These are phyloP conservation scores for Cantharis nigra DNA, from an alignment of 2,888 invertebrate species.

Conservation along the genomic window DNA sequence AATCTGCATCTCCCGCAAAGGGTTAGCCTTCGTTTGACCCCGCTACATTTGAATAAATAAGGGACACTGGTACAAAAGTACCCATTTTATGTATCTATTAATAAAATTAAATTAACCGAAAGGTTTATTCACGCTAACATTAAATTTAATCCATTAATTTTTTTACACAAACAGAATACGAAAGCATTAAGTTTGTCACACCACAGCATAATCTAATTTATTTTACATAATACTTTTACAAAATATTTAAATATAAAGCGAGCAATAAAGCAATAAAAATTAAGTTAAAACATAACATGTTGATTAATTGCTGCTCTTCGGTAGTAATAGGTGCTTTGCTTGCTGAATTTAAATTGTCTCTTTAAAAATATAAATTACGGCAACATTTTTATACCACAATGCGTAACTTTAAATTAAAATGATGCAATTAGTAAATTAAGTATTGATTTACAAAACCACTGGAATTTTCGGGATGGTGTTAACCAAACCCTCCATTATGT, in stretches of 20 bases:
- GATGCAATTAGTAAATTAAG: not conserved
- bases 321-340: conserved; percentile 8
- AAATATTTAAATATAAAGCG: conserved; percentile 3
- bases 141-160: not conserved
- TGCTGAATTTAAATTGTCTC: conserved; percentile 6
- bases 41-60: not conserved
- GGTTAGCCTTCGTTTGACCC: conserved; percentile 35
- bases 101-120: not conserved
- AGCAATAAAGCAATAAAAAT: not conserved
- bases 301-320: not conserved
- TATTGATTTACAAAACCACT: not conserved
- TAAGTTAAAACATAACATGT: not conserved
- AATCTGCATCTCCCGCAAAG: conserved; percentile 35
- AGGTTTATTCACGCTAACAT: not conserved
- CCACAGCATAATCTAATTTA: not conserved
- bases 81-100: not conserved
- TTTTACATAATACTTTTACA: not conserved
- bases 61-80: not conserved
- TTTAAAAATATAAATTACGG: not conserved
- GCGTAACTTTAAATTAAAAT: not conserved
- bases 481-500: not conserved
- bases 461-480: not conserved
- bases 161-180: not conserved
- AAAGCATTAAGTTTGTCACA: not conserved
- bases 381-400: not conserved